phyloP scores from a whole-genome alignment of 2,113 vertebrate genomes.

The Lagopus leucura region DNA sequence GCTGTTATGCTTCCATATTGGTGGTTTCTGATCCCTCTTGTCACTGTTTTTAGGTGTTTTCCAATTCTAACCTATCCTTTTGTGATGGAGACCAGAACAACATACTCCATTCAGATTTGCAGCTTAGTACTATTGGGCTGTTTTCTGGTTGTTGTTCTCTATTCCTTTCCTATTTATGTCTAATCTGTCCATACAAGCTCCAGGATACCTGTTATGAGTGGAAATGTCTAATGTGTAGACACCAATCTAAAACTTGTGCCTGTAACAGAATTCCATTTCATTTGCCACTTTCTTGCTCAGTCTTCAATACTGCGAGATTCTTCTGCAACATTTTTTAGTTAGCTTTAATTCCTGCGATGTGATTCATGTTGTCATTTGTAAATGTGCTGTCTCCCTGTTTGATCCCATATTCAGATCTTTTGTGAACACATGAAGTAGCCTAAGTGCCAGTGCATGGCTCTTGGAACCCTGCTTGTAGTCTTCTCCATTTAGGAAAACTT shows the following conservation, averaged over 20 bases:
- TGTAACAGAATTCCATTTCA: not conserved
- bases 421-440: not conserved
- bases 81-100: not conserved
- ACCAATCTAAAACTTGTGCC: not conserved
- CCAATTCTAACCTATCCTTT: not conserved
- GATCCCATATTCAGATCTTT: not conserved
- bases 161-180: not conserved
- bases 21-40: not conserved
- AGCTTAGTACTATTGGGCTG: not conserved
- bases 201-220: not conserved
- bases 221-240: not conserved
- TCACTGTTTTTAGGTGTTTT: not conserved
- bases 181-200: not conserved
- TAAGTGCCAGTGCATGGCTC: not conserved
- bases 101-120: not conserved
- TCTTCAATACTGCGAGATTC: not conserved
- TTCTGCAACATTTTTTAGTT: not conserved
- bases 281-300: not conserved
- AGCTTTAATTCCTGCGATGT: not conserved
- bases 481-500: not conserved
- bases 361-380: not conserved
- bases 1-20: not conserved
- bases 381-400: accelerated
- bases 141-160: not conserved
- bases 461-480: not conserved